Base-by-base conservation (phyloP, 2,797 vertebrate genomes). In the Chelon auratus region DNA sequence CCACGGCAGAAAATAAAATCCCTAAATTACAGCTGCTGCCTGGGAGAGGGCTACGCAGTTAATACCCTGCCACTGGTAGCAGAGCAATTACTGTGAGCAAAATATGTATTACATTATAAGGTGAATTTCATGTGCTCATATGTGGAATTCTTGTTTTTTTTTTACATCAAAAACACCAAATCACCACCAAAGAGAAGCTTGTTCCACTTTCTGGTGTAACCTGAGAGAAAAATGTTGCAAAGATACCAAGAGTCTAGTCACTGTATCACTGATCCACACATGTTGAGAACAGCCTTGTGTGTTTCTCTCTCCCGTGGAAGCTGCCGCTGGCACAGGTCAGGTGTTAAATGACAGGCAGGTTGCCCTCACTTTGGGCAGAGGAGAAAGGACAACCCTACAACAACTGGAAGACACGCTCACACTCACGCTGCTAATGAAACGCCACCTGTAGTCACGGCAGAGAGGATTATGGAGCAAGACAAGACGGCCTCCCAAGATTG, bases 361-460 rank as follows among this genome's bases (percentile, higher is more conserved):
- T 58, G 53, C 30, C 58, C 50, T 82, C 62, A 79, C 52, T 83
- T 26, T 58, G 36, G 11, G 2, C 15, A 56, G 17, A 69, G 61
- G 56, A 68, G 68, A 54, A 61, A 20, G 66, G 62, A 70, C 45
- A 72, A 69, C 62, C 66, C 14, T 33, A 30, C 56, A 63, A 42
- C 72, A 56, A 72, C 15, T 66, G 9, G 12, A 17, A 75, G 1
- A 63, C 67, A 59, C 17, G 72, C 33, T 74, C 52, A 54, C 56
- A 65, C 39, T 43, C 36, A 42, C 48, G 24, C 0, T 8, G 17
- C 24, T 67, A 76, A 80, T 76, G 58, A 87, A 87, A 80, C 39
- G 63, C 75, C 63, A 71, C 75, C 67, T 75, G 71, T 62, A 77
- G 77, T 78, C 76, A 84, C 72, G 78, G 85, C 72, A 87, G 74